Percentiles rank a stretch among this genome's conserved stretches.
These are phyloP conservation scores for Acanthiza pusilla DNA, from an alignment of 2,797 vertebrate species.

Conservation along the genomic window DNA sequence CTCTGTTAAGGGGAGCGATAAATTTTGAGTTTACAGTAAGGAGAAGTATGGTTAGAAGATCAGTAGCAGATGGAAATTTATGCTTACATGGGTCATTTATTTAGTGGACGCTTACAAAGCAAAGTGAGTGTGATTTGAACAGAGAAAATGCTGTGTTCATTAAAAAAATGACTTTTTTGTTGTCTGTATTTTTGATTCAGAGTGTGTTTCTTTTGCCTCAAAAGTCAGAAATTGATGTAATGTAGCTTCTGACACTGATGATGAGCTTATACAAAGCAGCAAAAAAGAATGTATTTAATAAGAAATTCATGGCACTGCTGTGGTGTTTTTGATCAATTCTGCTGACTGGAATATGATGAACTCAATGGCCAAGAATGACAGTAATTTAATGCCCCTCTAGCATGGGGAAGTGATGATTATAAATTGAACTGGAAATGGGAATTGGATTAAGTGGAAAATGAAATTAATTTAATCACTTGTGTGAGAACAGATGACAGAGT, in stretches of 20 bases:
- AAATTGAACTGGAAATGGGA: not conserved
- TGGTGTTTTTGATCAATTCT: not conserved
- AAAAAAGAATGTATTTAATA: not conserved
- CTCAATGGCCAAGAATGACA: constrained; percentile 12
- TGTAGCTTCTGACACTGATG: not conserved
- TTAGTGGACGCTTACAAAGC: not conserved
- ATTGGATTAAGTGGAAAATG: constrained; percentile 32
- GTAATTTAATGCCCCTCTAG: not conserved
- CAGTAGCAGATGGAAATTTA: not conserved
- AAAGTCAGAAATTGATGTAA: not conserved
- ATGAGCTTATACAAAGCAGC: not conserved
- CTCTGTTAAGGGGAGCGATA: not conserved
- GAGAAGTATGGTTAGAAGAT: not conserved
- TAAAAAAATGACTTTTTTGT: rapidly evolving
- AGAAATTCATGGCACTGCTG: not conserved
- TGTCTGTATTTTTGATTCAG: not conserved
- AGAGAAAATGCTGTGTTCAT: not conserved
- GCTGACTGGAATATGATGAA: not conserved
- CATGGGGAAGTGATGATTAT: not conserved
- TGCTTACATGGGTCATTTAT: not conserved
- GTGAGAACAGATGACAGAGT: not conserved
- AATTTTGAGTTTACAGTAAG: not conserved
- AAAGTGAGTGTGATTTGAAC: not conserved
- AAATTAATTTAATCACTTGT: not conserved
- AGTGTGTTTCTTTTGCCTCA: not conserved